Evolutionary conservation across 2,888 invertebrate species (phyloP).

Genomic region (Venustoraphidia nigricollis): DNA sequence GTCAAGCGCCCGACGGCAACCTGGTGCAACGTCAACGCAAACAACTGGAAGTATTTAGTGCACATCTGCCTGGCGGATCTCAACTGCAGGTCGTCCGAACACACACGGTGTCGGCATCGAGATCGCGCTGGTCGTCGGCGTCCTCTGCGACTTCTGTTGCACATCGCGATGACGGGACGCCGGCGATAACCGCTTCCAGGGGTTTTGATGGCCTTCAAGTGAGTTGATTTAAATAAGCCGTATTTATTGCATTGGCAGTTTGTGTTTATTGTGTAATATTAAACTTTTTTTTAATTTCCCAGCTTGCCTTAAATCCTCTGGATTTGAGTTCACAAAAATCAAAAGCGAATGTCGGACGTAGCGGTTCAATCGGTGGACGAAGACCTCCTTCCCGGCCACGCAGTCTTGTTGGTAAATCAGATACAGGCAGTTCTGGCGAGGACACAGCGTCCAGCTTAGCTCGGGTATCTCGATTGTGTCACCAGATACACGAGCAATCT

Average conservation of each 20-base stretch:
- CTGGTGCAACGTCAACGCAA: slow-evolving; percentile 34
- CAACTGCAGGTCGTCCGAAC: slow-evolving; percentile 57
- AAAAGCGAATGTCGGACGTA: slow-evolving; percentile 32
- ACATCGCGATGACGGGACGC: background rate
- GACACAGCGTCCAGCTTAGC: slow-evolving; percentile 20
- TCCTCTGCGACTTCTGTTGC: slow-evolving; percentile 3
- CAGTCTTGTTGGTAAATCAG: slow-evolving; percentile 7
- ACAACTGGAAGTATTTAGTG: slow-evolving; percentile 53
- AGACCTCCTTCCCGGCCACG: slow-evolving; percentile 33
- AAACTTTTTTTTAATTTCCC: slow-evolving; percentile 14
- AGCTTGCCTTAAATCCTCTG: slow-evolving; percentile 32
- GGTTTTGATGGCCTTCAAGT: slow-evolving; percentile 2
- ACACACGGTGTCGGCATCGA: slow-evolving; percentile 24
- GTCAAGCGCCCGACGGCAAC: slow-evolving; percentile 33
- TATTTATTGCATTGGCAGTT: too few relatives aligned
- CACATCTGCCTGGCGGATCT: slow-evolving; percentile 45
- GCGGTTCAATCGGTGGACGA: slow-evolving; percentile 28
- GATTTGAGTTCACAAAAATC: slow-evolving; percentile 33
- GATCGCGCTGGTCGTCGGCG: slow-evolving; percentile 21
- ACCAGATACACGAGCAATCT: slow-evolving; percentile 29
- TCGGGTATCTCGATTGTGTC: slow-evolving; percentile 29
- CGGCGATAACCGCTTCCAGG: slow-evolving; percentile 2
- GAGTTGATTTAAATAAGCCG: too few relatives aligned
- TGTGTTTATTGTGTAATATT: too few relatives aligned
- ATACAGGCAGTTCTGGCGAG: slow-evolving; percentile 6